Conservation (phyloP, 2,797 vertebrate genomes). For the Bufotes viridis region DNA sequence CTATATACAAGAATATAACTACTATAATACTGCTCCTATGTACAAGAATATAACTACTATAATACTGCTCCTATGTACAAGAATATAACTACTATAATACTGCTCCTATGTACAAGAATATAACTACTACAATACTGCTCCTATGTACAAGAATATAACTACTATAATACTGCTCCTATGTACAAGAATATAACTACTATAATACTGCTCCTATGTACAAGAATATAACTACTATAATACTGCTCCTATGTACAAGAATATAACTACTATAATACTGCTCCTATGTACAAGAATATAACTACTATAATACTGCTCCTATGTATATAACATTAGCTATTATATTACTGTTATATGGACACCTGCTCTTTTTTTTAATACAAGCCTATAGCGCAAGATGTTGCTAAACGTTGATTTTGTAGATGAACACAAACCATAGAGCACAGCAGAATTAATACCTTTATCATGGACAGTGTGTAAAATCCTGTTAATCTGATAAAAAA, state of each 20-base stretch:
- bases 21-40: background rate
- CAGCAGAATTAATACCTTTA: too few relatives aligned
- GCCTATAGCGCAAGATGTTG: too few relatives aligned
- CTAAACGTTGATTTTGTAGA: too few relatives aligned
- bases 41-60: slow-evolving; percentile 1
- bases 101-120: background rate
- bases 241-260: background rate
- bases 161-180: background rate
- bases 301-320: slow-evolving; percentile 1
- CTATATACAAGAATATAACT: too few relatives aligned
- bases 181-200: slow-evolving; percentile 3
- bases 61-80: background rate
- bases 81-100: background rate
- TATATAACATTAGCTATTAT: background rate
- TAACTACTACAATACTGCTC: background rate
- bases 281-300: slow-evolving; percentile 2
- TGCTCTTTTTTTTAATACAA: too few relatives aligned
- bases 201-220: background rate
- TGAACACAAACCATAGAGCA: too few relatives aligned
- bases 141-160: too few relatives aligned
- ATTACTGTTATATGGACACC: background rate
- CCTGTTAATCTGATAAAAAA: too few relatives aligned
- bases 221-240: slow-evolving; percentile 1
- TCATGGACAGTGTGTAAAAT: too few relatives aligned
- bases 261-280: slow-evolving; percentile 12